Conservation (phyloP, 2,888 invertebrate genomes). For the Spodoptera picta region DNA sequence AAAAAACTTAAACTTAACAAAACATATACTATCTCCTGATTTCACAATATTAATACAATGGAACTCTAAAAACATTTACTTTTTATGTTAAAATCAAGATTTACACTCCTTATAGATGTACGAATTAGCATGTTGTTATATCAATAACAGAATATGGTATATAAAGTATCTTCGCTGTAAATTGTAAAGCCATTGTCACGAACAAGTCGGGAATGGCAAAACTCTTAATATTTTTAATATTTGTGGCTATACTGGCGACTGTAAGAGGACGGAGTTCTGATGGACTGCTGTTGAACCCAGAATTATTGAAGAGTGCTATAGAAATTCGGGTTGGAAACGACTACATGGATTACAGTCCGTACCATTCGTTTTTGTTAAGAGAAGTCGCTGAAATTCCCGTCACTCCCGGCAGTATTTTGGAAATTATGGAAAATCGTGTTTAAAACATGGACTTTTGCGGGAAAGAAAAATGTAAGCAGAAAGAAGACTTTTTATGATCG, state of each 20-base stretch:
- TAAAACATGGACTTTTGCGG: neutral
- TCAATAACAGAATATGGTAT: conserved; percentile 29
- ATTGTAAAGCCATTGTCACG: conserved; percentile 39
- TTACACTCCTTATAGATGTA: conserved; percentile 22
- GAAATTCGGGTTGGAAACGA: conserved; percentile 70
- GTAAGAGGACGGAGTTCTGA: conserved; percentile 57
- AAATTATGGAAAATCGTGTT: conserved; percentile 1
- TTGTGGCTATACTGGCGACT: conserved; percentile 59
- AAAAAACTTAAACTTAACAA: too few species aligned
- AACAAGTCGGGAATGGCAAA: conserved; percentile 67
- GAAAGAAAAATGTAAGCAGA: neutral
- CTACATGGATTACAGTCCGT: conserved; percentile 75
- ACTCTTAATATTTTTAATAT: conserved; percentile 59
- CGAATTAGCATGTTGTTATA: conserved; percentile 44
- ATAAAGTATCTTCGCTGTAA: conserved; percentile 53
- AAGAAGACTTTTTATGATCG: too few species aligned
- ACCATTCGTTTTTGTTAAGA: conserved; percentile 52
- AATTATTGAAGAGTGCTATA: conserved; percentile 68
- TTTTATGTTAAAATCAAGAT: conserved; percentile 25
- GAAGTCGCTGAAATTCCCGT: conserved; percentile 42
- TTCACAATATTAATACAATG: conserved; percentile 23
- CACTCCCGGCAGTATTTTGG: conserved; percentile 18
- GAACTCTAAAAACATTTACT: conserved; percentile 37
- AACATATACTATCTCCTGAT: conserved; percentile 4
- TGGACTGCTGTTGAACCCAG: conserved; percentile 73